Percentiles rank a stretch among this genome's conserved stretches.
These are phyloP conservation scores for Planococcus citri DNA, from an alignment of 1,140 invertebrate genomes.

Conservation along the genomic window DNA sequence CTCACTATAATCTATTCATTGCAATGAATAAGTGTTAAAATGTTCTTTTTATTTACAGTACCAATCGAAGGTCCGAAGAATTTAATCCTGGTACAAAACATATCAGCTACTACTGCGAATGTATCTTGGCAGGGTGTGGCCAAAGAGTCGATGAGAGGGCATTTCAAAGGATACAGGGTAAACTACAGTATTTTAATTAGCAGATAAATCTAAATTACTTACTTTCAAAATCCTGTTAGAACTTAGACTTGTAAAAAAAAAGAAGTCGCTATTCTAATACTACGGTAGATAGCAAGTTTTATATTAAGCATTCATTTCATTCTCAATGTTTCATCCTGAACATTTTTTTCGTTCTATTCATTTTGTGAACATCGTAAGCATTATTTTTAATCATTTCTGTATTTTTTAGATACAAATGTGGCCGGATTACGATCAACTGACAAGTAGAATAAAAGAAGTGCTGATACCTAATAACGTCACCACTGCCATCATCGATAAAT, in stretches of 20 bases:
- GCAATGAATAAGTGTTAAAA: background rate
- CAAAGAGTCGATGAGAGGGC: slow-evolving; percentile 63
- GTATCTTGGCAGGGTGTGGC: slow-evolving; percentile 74
- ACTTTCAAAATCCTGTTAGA: background rate
- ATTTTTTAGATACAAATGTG: slow-evolving; percentile 66
- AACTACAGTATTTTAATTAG: slow-evolving; percentile 29
- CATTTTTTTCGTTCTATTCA: too few relatives aligned
- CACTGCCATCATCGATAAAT: slow-evolving; percentile 62
- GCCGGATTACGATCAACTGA: slow-evolving; percentile 67
- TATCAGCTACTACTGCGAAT: slow-evolving; percentile 57
- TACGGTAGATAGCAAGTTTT: too few relatives aligned
- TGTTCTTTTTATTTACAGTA: slow-evolving; percentile 36
- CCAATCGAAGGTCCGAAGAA: slow-evolving; percentile 70
- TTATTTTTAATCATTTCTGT: too few relatives aligned
- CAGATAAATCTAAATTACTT: slow-evolving; percentile 43
- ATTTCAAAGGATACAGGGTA: slow-evolving; percentile 85
- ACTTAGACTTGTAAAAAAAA: background rate
- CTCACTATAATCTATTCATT: slow-evolving; percentile 5
- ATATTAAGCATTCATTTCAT: too few relatives aligned
- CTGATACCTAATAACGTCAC: slow-evolving; percentile 55
- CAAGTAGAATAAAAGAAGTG: slow-evolving; percentile 61
- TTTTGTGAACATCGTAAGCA: too few relatives aligned
- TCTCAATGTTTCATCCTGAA: too few relatives aligned
- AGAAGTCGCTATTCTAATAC: too few relatives aligned
- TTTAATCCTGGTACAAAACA: slow-evolving; percentile 63